Evolutionary conservation across 2,797 vertebrate genomes (phyloP), one percentile per base, ranked within the genome.

Genomic region (Streptopelia turtur): DNA sequence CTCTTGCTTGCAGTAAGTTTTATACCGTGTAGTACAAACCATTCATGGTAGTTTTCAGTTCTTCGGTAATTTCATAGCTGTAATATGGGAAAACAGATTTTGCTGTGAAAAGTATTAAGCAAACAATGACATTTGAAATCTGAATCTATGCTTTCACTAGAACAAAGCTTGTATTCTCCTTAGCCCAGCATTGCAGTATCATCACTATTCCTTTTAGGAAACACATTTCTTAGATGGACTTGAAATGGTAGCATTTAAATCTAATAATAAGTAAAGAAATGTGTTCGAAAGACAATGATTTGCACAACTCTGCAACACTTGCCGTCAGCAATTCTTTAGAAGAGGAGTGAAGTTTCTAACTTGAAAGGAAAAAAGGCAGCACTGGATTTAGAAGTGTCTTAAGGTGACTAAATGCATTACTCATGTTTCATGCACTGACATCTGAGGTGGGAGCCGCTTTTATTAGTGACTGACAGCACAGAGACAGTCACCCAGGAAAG

Each of bases 381-480:
- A 1, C 12, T 93, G 71, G 60, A 83, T 91, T 97, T 90, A 93
- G 60, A 80, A 93, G 53, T 0, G 0, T 90, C 83, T 95, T 91
- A 81, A 90, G 64, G 71, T 87, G 76, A 94, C 78, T 87, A 68
- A 92, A 93, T 77, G 33, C 93, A 84, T 94, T 94, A 64, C 80
- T 95, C 64, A 27, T 83, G 24, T 95, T 96, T 96, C 89, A 77
- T 63, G 56, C 75, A 28, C 55, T 96, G 90, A 93, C 76, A 89
- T 71, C 39, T 87, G 61, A 87, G 83, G 56, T 89, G 43, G 69
- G 52, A 93, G 28, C 69, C 90, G 80, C 43, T 87, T 87, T 96
- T 93, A 72, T 91, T 94, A 56, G 66, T 95, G 95, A 89, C 83
- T 96, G 96, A 96, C 93, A 84, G 81, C 35, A 59, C 28, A 82